Percentiles rank a stretch among this genome's conserved stretches.
Conservation (phyloP, 2,113 vertebrate species). For the Greenwoodochromis staneri region DNA sequence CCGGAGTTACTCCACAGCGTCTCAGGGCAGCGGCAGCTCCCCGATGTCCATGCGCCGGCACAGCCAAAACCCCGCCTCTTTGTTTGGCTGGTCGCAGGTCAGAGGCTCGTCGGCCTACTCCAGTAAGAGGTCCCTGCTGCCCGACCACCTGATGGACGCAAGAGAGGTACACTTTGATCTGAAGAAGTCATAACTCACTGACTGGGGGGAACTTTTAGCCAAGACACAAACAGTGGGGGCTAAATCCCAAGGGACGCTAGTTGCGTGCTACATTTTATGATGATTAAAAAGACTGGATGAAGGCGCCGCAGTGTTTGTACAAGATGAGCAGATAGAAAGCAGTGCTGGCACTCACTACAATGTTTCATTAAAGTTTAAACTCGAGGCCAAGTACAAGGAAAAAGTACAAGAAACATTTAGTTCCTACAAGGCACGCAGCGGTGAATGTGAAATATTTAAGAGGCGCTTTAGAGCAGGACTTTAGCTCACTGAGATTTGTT, state of each 20-base stretch:
- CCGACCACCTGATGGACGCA: conserved; percentile 91
- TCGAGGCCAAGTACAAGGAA: background rate
- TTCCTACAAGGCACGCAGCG: background rate
- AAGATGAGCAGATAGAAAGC: background rate
- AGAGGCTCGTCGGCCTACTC: conserved; percentile 74
- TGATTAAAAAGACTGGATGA: background rate
- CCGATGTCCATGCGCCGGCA: conserved; percentile 83
- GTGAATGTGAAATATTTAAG: background rate
- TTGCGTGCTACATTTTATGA: background rate
- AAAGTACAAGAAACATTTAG: background rate
- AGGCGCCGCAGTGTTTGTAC: background rate
- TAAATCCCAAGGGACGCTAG: background rate
- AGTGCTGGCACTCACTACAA: background rate
- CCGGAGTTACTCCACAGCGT: conserved; percentile 89
- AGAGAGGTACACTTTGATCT: conserved; percentile 78
- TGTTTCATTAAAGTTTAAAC: background rate
- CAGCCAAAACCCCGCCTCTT: conserved; percentile 81
- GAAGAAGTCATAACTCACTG: background rate
- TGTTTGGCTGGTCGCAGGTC: conserved; percentile 82
- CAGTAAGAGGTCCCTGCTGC: conserved; percentile 82
- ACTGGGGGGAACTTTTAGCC: background rate
- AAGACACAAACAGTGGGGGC: background rate
- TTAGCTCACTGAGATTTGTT: background rate
- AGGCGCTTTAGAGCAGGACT: background rate
- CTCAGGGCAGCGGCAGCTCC: conserved; percentile 89